A percentile compares a stretch with the other conserved stretches of the same genome.
Evolutionary conservation across 2,888 invertebrate genomes (phyloP).

Genomic region (Willowsia nigromaculata): DNA sequence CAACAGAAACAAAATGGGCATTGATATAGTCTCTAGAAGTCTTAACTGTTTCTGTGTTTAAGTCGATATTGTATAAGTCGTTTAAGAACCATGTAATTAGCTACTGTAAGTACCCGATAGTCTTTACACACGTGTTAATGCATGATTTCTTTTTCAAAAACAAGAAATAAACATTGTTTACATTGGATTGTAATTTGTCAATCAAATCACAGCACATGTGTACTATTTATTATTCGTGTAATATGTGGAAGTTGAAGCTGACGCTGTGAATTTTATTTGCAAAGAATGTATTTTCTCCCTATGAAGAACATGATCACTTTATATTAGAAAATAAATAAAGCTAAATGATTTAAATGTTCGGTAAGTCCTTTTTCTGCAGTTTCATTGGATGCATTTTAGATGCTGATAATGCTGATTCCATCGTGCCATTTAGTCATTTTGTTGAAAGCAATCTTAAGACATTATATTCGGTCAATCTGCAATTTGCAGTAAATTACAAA

Average conservation of each 20-base stretch:
- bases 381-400: too few relatives aligned
- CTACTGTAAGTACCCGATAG: neutral
- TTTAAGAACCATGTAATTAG: neutral
- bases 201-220: neutral
- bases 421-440: too few relatives aligned
- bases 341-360: neutral
- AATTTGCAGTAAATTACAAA: too few relatives aligned
- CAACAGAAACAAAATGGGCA: neutral
- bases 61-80: neutral
- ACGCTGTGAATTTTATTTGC: slow-evolving; percentile 6
- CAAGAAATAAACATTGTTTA: neutral
- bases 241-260: neutral
- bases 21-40: neutral
- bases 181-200: neutral
- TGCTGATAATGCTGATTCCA: too few relatives aligned
- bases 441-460: too few relatives aligned
- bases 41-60: neutral
- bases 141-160: neutral
- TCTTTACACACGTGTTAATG: neutral
- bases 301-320: neutral
- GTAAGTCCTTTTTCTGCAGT: too few relatives aligned
- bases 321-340: neutral
- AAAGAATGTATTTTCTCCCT: neutral
- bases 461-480: too few relatives aligned
- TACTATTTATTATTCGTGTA: neutral